Base-by-base conservation (phyloP, 2,888 invertebrate genomes). In the Ornithoptera alexandrae region DNA sequence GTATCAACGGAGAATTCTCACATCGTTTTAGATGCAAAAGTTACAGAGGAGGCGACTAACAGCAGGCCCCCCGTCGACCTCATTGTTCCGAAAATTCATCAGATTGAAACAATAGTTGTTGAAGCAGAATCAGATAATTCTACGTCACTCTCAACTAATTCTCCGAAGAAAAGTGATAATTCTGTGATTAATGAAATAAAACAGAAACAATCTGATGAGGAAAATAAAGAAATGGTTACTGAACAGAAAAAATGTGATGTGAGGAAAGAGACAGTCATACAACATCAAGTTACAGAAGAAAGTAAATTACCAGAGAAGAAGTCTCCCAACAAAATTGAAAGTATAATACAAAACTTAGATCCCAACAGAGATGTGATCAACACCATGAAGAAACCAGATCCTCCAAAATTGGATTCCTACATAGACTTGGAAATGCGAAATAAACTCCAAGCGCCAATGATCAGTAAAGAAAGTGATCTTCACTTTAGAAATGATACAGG, bases 241-340 rank as follows among this genome's bases (percentile, higher is more conserved):
- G 89, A 90, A 57, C 87, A 84, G 71, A 90, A 87, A 77, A 88
- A 85, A 74, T 79, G 79, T 57, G 92, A 92, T 76, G 74, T 88
- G 63, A 84, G 92, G 69, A 92, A 92, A 77, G 92, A 92, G 76
- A 92, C 92, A 4, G 92, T 92, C 0, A 92, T 92, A 68, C 92
- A 91, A 77, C 90, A 89, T 76, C 92, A 92, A 74, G 83, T 81
- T 50, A 73, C 80, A 2, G 92, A 92, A 46, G 92, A 92, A 67
- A 71, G 71, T 20, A 91, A 88, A 75, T 79, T 66, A 62, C 57
- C 70, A 1, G 91, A 92, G 58, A 92, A 90, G 71, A 91, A 84
- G 68, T 88, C 91, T 0, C 90, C 91, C 3, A 88, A 80, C 69
- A 91, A 90, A 86, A 84, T 85, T 67, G 92, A 92, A 70, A 79